Evolutionary conservation across 2,888 invertebrate species (phyloP).

Genomic region (Oithona nana): DNA sequence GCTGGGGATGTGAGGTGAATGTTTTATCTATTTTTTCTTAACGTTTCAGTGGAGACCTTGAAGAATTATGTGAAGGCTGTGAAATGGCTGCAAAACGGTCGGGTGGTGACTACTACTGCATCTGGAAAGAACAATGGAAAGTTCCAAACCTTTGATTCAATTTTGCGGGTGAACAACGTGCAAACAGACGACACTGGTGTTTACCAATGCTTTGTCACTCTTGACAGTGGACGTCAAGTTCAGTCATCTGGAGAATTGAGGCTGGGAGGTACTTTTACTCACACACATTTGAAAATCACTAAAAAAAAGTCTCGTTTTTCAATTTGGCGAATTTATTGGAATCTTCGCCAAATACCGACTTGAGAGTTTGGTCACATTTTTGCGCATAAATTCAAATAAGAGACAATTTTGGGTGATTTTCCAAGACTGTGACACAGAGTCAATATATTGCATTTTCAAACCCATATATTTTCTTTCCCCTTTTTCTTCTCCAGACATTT

Average conservation of each 20-base stretch:
- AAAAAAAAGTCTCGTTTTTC: no score
- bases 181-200: conserved; percentile 2
- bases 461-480: no score
- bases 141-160: not conserved
- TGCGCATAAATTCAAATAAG: no score
- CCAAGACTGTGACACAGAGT: not conserved
- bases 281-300: no score
- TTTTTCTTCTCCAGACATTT: conserved; percentile 41
- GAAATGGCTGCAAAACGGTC: not conserved
- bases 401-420: not conserved
- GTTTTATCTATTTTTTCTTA: no score
- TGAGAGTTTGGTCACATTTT: no score
- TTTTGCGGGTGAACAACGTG: not conserved
- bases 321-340: no score
- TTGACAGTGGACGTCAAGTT: not conserved
- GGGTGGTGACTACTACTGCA: not conserved
- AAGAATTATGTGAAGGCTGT: not conserved
- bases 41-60: no score
- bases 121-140: not conserved
- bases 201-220: conserved; percentile 3
- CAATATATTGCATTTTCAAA: no score
- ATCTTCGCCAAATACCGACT: no score
- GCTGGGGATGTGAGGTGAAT: no score
- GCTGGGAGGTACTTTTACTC: not conserved
- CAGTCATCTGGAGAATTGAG: conserved; percentile 1